Evolutionary conservation across 2,113 vertebrate species (phyloP).

Genomic region (Saguinus midas): DNA sequence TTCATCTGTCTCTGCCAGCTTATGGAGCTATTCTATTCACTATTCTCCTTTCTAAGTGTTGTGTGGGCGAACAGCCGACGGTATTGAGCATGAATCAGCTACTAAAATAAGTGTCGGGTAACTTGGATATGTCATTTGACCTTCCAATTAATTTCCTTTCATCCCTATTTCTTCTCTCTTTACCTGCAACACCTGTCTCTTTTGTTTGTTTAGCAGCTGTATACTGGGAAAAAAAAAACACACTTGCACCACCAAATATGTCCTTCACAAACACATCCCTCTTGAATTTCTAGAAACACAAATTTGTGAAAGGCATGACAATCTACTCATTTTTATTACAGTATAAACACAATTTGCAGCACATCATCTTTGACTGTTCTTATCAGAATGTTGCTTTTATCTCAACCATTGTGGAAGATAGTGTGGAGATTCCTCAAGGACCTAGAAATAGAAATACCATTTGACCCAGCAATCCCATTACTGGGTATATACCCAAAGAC

Average conservation of each 20-base stretch:
- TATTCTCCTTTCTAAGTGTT: neutral
- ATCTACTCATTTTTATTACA: neutral
- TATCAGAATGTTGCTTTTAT: neutral
- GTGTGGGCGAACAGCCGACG: conserved; percentile 36
- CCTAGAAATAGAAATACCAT: too few relatives aligned
- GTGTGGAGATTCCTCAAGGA: too few relatives aligned
- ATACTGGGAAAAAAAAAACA: too few relatives aligned
- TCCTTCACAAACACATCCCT: neutral
- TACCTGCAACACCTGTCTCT: neutral
- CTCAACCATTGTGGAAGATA: neutral
- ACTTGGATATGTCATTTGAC: conserved; percentile 56
- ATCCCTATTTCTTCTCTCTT: neutral
- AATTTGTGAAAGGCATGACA: neutral
- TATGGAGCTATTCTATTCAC: neutral
- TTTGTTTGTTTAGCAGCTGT: too few relatives aligned
- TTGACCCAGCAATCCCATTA: too few relatives aligned
- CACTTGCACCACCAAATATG: neutral
- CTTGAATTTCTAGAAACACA: conserved; percentile 13
- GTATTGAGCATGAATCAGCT: conserved; percentile 53
- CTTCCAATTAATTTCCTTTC: conserved; percentile 61
- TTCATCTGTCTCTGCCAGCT: neutral
- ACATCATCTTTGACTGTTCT: neutral
- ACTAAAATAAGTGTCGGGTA: conserved; percentile 63
- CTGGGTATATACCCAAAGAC: too few relatives aligned
- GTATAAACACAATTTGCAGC: neutral